Conservation (phyloP, 2,113 vertebrate genomes). For the Pao palembangensis region DNA sequence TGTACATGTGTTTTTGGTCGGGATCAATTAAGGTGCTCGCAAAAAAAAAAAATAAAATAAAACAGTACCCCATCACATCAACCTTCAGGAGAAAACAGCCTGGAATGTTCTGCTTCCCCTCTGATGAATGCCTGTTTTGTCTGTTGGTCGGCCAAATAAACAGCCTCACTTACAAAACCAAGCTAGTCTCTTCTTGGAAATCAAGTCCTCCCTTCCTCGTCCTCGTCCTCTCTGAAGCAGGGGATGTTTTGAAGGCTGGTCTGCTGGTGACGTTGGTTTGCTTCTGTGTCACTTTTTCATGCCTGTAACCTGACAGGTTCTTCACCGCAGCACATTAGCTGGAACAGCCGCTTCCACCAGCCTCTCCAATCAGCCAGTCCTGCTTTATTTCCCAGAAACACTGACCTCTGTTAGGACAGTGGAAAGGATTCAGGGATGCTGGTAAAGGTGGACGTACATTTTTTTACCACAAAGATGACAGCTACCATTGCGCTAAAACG, state of each 20-base stretch:
- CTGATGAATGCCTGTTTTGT: not conserved
- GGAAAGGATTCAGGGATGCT: no score
- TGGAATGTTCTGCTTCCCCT: constrained; percentile 17
- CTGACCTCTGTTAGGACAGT: constrained; percentile 13
- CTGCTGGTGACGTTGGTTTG: constrained; percentile 36
- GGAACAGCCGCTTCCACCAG: constrained; percentile 66
- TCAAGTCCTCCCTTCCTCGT: constrained; percentile 3
- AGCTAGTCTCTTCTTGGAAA: constrained; percentile 43
- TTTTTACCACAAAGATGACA: not conserved
- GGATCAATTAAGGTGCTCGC: constrained; percentile 58
- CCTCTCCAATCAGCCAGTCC: constrained; percentile 31
- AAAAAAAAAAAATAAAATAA: constrained; percentile 5
- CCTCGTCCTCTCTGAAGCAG: constrained; percentile 15
- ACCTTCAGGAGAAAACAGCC: constrained; percentile 16
- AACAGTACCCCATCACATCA: constrained; percentile 15
- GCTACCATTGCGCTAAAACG: constrained; percentile 17
- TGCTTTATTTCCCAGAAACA: constrained; percentile 28
- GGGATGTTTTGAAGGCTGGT: constrained; percentile 49
- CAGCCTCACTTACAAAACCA: constrained; percentile 33
- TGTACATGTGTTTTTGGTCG: constrained; percentile 14
- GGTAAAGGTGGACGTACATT: not conserved
- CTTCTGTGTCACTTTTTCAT: constrained; percentile 26
- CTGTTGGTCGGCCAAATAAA: constrained; percentile 13
- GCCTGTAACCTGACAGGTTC: constrained; percentile 30
- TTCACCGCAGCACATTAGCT: constrained; percentile 25